Conservation (phyloP, 2,888 invertebrate species). For the Drosophila conformis region DNA sequence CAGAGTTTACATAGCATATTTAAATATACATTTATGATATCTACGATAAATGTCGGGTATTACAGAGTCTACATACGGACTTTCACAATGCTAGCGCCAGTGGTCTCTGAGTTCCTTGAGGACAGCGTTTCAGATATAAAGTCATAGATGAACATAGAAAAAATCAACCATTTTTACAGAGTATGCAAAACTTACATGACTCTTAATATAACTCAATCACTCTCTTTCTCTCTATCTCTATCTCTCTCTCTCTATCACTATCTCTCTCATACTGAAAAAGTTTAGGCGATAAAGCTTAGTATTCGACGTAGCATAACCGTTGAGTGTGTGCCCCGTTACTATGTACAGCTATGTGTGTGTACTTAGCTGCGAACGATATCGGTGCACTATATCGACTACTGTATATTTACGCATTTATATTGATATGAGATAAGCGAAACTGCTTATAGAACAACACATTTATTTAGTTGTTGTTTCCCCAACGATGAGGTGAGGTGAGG, state of each 20-base stretch:
- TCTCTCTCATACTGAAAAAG: neutral
- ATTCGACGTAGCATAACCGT: constrained; percentile 43
- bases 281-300: constrained; percentile 43
- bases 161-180: neutral
- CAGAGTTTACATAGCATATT: neutral
- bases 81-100: neutral
- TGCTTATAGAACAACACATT: constrained; percentile 80
- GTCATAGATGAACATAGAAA: neutral
- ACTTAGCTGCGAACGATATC: constrained; percentile 62
- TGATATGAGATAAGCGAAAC: constrained; percentile 79
- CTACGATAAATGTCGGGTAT: neutral
- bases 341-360: constrained; percentile 35
- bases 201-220: constrained; percentile 3
- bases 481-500: neutral
- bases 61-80: neutral
- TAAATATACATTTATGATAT: neutral
- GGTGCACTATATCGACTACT: constrained; percentile 77
- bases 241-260: constrained; percentile 1
- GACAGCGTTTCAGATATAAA: neutral
- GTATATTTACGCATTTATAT: constrained; percentile 81
- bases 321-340: constrained; percentile 1
- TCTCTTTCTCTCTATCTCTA: neutral
- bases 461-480: constrained; percentile 73
- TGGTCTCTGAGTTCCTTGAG: neutral
- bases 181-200: constrained; percentile 45